These are phyloP conservation scores for Stratiomys singularior DNA, from an alignment of 2,888 invertebrate genomes.

Conservation along the genomic window DNA sequence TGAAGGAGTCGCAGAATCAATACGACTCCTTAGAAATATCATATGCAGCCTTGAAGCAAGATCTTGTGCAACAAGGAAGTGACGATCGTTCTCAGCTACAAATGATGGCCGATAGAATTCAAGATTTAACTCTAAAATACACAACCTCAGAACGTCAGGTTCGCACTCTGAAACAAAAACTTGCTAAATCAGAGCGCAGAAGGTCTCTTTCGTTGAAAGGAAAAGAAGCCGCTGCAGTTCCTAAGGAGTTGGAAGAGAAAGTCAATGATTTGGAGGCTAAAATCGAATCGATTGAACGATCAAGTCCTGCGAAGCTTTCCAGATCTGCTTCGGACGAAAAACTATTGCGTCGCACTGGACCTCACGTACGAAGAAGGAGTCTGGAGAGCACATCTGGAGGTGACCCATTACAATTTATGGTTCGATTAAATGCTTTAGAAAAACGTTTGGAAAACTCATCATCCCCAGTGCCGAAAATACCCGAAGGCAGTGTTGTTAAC, in stretches of 20 bases:
- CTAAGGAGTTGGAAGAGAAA: conserved; percentile 87
- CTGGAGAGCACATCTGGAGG: conserved; percentile 81
- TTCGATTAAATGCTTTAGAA: conserved; percentile 80
- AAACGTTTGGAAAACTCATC: conserved; percentile 76
- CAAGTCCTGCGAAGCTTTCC: conserved; percentile 51
- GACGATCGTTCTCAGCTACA: conserved; percentile 77
- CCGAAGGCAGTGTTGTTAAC: conserved; percentile 58
- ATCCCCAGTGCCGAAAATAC: conserved; percentile 54
- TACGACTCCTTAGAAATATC: conserved; percentile 83
- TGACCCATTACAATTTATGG: conserved; percentile 83
- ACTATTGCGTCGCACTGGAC: conserved; percentile 64
- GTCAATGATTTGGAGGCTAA: conserved; percentile 83
- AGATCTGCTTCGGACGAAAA: conserved; percentile 60
- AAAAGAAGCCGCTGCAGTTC: conserved; percentile 80
- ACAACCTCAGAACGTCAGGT: conserved; percentile 85
- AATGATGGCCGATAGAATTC: conserved; percentile 83
- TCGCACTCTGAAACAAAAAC: conserved; percentile 80
- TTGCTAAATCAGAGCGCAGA: conserved; percentile 81
- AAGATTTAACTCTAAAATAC: conserved; percentile 84
- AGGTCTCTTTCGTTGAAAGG: conserved; percentile 86
- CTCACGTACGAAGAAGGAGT: conserved; percentile 74
- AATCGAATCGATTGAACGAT: conserved; percentile 73
- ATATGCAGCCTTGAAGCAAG: conserved; percentile 79
- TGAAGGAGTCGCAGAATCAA: conserved; percentile 81
- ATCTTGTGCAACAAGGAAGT: conserved; percentile 74